A percentile compares a stretch with the other conserved stretches of the same genome.
These are phyloP conservation scores for Lithobates pipiens DNA, from an alignment of 2,797 vertebrate genomes.

Conservation along the genomic window DNA sequence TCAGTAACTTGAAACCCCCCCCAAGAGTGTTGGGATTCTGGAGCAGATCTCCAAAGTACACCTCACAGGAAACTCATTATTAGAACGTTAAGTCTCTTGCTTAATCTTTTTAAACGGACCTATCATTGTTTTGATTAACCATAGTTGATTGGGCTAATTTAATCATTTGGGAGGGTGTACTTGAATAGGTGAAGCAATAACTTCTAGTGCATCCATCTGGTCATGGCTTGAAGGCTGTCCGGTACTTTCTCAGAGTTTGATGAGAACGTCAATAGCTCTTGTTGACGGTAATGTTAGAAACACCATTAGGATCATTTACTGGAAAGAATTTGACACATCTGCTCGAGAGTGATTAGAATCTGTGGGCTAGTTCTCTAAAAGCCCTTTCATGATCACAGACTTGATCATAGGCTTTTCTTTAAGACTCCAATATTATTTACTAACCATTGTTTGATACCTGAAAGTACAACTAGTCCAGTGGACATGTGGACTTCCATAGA, in stretches of 20 bases:
- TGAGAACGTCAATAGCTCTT: background rate
- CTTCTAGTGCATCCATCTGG: constrained; percentile 3
- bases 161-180: constrained; percentile 28
- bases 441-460: background rate
- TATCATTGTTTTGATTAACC: constrained; percentile 39
- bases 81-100: constrained; percentile 5
- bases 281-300: background rate
- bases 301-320: background rate
- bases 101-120: constrained; percentile 24
- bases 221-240: background rate
- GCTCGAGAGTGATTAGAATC: background rate
- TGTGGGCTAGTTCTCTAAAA: background rate
- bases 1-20: constrained; percentile 42
- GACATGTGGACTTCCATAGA: background rate
- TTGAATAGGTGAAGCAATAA: background rate
- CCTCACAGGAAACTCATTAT: constrained; percentile 44
- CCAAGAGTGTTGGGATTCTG: background rate
- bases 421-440: background rate
- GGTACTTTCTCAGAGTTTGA: background rate
- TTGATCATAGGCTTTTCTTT: too few species aligned
- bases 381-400: background rate
- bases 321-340: background rate
- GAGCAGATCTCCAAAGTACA: constrained; percentile 8
- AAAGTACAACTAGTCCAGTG: background rate
- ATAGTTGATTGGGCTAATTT: constrained; percentile 38